Base-by-base conservation (phyloP, 2,113 vertebrate genomes). In the Apaloderma vittatum region DNA sequence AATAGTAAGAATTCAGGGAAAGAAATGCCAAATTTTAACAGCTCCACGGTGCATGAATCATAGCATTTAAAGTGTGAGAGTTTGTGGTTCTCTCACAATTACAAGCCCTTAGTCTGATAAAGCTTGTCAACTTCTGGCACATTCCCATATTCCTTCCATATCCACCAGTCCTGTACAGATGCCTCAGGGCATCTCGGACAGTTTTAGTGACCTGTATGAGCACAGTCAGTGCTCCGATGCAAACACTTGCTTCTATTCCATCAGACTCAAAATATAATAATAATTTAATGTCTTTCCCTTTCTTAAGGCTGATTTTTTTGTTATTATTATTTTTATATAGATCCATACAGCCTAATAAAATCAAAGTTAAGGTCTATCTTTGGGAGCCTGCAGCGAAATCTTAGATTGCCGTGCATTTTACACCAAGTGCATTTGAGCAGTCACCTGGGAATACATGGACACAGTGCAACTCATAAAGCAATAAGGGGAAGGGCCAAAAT, bases 391-490 rank as follows among this genome's bases (percentile, higher is more conserved):
- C 20, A 83, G 75, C 0, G 11, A 94, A 88, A 45, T 71, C 86
- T 87, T 49, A 68, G 68, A 43, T 19, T 92, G 61, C 73, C 82
- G 21, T 54, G 27, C 49, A 66, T 88, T 71, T 62, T 81, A 91
- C 8, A 84, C 65, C 54, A 46, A 93, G 48, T 70, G 29, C 46
- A 49, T 93, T 92, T 93, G 67, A 92, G 63, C 67, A 77, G 74
- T 67, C 78, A 71, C 51, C 32, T 81, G 82, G 65, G 72, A 93
- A 84, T 74, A 68, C 46, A 92, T 15, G 85, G 97, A 75, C 23
- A 63, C 5, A 15, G n/a, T 34, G 46, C 82, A 91, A 81, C 90
- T 49, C 67, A 36, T 94, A 96, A 96, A 94, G 59, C 72, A 95
- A 86, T 94, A 91, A 73, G 48, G 20, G 12, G 23, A 61, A 93